Base-by-base conservation (phyloP, 2,113 vertebrate species). In the Prolemur simus region DNA sequence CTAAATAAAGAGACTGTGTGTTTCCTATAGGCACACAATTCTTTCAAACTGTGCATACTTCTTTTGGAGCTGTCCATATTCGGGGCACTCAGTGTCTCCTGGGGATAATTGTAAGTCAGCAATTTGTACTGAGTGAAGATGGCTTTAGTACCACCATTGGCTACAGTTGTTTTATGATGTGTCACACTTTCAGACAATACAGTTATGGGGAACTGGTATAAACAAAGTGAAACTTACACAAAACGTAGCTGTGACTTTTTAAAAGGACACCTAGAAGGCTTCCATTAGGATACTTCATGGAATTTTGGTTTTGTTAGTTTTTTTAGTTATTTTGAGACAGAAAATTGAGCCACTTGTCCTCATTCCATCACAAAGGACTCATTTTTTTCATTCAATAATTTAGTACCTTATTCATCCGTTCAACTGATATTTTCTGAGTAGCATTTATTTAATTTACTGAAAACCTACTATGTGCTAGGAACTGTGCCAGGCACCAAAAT, bases 21-120 rank as follows among this genome's bases (percentile, higher is more conserved):
- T 88, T 95, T 97, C 47, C 95, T 96, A 42, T 9, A 84, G 96
- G 85, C 47, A 96, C 84, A 89, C 81, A 94, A 95, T 92, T 97
- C 90, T 96, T 96, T 94, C 71, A 90, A 89, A 94, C 39, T 20
- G 71, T 73, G 45, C 81, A 95, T 97, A 45, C 87, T 97, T 97
- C 96, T 95, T 97, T 87, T 68, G 63, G 49, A 96, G 78, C 52
- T 97, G 87, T 93, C 83, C 69, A 42, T 95, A 82, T 88, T 73
- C 73, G 63, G 76, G 94, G 49, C 76, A 85, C 69, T 83, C 12
- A 1, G 21, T 93, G n/a, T 97, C 94, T 97, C 94, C 81, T 56
- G 88, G 52, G 52, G 58, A 96, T 87, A 95, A 92, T 47, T 96
- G 42, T 49, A 97, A 96, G 76, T 80, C 83, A 95, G 85, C 37